Conservation (phyloP, 2,888 invertebrate species). For the Portevinia maculata region DNA sequence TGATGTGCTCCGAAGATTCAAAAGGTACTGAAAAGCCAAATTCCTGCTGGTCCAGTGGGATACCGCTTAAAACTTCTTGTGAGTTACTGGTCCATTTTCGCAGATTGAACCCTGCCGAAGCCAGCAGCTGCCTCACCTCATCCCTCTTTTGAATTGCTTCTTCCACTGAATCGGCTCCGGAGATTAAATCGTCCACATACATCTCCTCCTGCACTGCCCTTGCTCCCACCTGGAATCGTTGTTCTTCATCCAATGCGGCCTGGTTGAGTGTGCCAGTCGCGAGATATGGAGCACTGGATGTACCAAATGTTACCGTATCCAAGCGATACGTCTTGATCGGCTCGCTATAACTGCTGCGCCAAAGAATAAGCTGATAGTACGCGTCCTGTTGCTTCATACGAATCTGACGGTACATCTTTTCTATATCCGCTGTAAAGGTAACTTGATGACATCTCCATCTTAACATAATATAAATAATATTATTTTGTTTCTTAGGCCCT, state of each 20-base stretch:
- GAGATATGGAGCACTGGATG: neutral
- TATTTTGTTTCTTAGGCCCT: slow-evolving; percentile 7
- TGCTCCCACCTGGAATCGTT: neutral
- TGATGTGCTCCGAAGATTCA: neutral
- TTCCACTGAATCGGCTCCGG: slow-evolving; percentile 1
- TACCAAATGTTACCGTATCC: neutral
- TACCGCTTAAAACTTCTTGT: neutral
- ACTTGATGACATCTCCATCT: neutral
- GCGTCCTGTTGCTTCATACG: neutral
- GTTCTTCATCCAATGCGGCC: neutral
- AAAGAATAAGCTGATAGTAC: neutral
- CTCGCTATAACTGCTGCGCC: neutral
- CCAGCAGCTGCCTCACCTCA: neutral
- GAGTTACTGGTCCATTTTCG: neutral
- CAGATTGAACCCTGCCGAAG: neutral
- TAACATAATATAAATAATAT: slow-evolving; percentile 3
- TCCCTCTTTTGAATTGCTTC: neutral
- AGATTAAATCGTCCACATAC: too few relatives aligned
- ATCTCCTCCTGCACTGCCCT: neutral
- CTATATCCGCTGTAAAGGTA: slow-evolving; percentile 6
- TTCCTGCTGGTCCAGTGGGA: neutral
- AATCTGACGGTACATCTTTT: slow-evolving; percentile 9
- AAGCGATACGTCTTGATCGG: neutral
- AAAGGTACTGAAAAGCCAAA: neutral
- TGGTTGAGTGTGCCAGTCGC: neutral